Base-by-base conservation (phyloP, 2,113 vertebrate genomes). In the Coryphaenoides rupestris region DNA sequence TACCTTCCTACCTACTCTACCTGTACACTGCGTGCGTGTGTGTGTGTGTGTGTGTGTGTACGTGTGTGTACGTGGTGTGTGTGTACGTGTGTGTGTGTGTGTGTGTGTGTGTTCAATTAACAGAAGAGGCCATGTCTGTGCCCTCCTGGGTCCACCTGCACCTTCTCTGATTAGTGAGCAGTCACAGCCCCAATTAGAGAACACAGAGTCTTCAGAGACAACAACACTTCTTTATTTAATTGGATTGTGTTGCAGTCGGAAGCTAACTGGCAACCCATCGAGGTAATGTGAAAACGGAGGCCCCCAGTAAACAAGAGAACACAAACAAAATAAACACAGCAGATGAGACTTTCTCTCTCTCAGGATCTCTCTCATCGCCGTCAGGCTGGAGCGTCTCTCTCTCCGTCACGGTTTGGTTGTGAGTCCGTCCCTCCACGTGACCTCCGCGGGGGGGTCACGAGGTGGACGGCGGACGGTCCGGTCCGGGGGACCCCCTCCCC, bases 131-230 rank as follows among this genome's bases (percentile, higher is more conserved):
- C 77, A 77, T 26, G 74, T 80, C 79, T 79, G 64, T 55, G 58
- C 86, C 80, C 86, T 86, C 82, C 72, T 69, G 87, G 85, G 84
- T 70, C 83, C 80, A 88, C 86, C 87, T 89, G 87, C 84, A 77
- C 85, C 76, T 69, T 69, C 33, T 56, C 82, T 83, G 81, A 87
- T 90, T 89, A 89, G 84, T 84, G 84, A 84, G 81, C 87, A 87
- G 88, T 90, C 88, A 87, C 86, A 86, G 86, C 81, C 87, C 88
- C 88, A 89, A 89, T 89, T 90, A 89, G 81, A 84, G 85, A 85
- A 80, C 84, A 83, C 76, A 85, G 76, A 89, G 82, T 83, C 81
- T 77, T 78, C 77, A 81, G 79, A 86, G 82, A 87, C 84, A 83
- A 65, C 69, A 71, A 88, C 83, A 86, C 80, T 83, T 79, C 77